Percentiles rank a stretch among this genome's conserved stretches.
These are phyloP conservation scores for Rhea americana DNA, from an alignment of 2,113 vertebrate genomes.

Conservation along the genomic window DNA sequence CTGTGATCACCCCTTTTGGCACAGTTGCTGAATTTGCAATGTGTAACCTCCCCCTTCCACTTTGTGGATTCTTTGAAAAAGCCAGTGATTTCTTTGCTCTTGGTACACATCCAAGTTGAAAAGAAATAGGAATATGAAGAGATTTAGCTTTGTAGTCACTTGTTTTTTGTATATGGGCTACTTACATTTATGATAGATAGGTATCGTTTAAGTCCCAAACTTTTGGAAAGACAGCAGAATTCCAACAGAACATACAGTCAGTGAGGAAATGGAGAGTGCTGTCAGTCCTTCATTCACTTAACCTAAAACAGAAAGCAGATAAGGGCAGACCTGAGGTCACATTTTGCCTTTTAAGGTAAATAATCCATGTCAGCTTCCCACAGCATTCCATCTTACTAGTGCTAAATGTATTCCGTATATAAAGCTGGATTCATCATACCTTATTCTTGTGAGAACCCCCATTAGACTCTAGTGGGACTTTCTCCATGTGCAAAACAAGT, in stretches of 20 bases:
- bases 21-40: background rate
- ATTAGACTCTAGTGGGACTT: background rate
- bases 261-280: background rate
- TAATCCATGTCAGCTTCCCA: background rate
- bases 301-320: background rate
- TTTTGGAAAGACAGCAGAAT: background rate
- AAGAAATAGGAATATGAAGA: background rate
- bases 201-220: background rate
- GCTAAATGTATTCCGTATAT: background rate
- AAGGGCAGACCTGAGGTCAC: background rate
- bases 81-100: background rate
- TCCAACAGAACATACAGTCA: background rate
- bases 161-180: background rate
- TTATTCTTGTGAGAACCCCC: background rate
- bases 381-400: background rate
- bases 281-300: background rate
- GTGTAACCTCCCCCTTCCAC: background rate
- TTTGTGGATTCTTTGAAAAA: background rate
- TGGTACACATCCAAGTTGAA: background rate
- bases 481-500: background rate
- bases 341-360: conserved; percentile 48
- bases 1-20: background rate
- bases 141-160: background rate
- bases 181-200: background rate
- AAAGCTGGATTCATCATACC: background rate